Base-by-base conservation (phyloP, 2,888 invertebrate genomes). In the Lacanobia oleracea region DNA sequence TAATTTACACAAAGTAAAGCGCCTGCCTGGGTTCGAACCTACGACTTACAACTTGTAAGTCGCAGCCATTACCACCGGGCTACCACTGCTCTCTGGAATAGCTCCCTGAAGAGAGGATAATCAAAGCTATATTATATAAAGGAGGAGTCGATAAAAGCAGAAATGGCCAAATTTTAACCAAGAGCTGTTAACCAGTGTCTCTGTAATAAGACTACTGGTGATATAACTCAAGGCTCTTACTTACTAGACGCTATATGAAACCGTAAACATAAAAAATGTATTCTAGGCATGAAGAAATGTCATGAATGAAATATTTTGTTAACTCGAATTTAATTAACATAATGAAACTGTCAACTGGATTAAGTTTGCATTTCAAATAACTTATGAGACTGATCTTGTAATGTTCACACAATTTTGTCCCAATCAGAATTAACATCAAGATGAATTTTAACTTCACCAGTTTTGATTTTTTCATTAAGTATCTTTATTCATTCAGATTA, bases 401-500 rank as follows among this genome's bases (percentile, higher is more conserved):
- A 54, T 16, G 2, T 23, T 77, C 77, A 21, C 69, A n/a, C 53
- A 61, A 60, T 61, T 12, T 50, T 60, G 2, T 68, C 33, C 7
- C 7, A 43, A 54, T 18, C 21, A 5, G 8, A 48, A 64, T 23
- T 43, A 48, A n/a, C 18, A 8, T 50, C 10, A 33, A 37, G 3
- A 18, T 27, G 9, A 45, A 40, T 21, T 50, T 50, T 12, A 33
- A 45, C 21, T 8, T 18, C 7, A 50, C 0, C n/a, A 3, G 2
- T 50, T 50, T 48, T n/a, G 9, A n/a, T 3, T 10, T 9, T n/a
- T 48, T 40, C 40, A 12, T 12, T 2, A n/a, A n/a, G n/a, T n/a
- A 48, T 48, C 7, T 48, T 48, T 18, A 48, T 2, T 40, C 10
- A 40, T 40, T 40, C 40, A 40, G 12, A 40, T 40, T 10, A 40